Evolutionary conservation across 2,888 invertebrate genomes (phyloP).

Genomic region (Melanargia galathea): DNA sequence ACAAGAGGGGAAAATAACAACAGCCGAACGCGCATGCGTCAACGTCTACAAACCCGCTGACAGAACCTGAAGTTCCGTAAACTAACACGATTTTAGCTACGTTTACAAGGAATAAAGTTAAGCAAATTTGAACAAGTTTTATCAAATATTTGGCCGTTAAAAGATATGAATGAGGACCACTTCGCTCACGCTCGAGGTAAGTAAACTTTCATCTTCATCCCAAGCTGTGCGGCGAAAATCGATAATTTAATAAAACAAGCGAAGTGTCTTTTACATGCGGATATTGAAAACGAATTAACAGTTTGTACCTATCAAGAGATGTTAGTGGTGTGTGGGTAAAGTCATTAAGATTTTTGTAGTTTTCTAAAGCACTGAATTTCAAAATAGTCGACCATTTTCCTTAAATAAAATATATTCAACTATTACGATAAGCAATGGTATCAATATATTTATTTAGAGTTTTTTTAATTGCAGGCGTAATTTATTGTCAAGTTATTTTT

Average conservation of each 20-base stretch:
- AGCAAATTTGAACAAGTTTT: constrained; percentile 60
- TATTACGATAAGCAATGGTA: background rate
- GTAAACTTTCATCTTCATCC: constrained; percentile 49
- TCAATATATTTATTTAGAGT: background rate
- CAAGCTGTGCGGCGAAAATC: constrained; percentile 60
- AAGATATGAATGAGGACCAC: constrained; percentile 95
- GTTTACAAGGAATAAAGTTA: constrained; percentile 44
- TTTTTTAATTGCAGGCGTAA: no score
- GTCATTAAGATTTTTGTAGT: background rate
- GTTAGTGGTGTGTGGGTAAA: background rate
- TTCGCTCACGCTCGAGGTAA: constrained; percentile 92
- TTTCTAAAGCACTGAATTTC: background rate
- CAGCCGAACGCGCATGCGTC: constrained; percentile 43
- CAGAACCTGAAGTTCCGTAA: constrained; percentile 44
- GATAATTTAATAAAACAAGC: constrained; percentile 72
- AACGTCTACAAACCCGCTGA: constrained; percentile 23
- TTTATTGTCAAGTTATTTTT: constrained; percentile 43
- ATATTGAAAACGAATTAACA: constrained; percentile 2
- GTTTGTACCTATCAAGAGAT: background rate
- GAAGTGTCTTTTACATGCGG: constrained; percentile 2
- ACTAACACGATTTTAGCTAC: constrained; percentile 40
- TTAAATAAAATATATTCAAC: background rate
- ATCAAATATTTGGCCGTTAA: constrained; percentile 67
- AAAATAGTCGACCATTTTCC: background rate
- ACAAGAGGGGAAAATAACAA: constrained; percentile 33